Evolutionary conservation across 1,140 invertebrate genomes (phyloP).

Genomic region (Dreissena polymorpha): DNA sequence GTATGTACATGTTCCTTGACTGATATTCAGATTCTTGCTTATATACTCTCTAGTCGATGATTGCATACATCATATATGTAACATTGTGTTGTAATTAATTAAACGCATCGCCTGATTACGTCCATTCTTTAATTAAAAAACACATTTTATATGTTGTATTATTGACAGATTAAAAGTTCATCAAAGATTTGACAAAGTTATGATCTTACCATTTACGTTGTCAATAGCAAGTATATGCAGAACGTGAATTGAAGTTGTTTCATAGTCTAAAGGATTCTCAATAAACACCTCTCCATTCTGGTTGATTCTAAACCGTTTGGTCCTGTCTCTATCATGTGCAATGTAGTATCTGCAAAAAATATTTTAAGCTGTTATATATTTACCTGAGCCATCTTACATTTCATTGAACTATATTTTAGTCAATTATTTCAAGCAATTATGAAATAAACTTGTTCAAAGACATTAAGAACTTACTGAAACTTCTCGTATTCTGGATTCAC

Average conservation of each 20-base stretch:
- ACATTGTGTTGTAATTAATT: too few species aligned
- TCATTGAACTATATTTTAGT: neutral
- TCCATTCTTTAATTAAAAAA: too few species aligned
- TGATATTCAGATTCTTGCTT: too few species aligned
- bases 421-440: neutral
- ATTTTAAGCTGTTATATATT: too few species aligned
- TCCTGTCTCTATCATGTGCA: constrained; percentile 20
- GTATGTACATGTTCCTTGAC: too few species aligned
- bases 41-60: too few species aligned
- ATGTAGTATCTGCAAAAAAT: constrained; percentile 44
- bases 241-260: constrained; percentile 13
- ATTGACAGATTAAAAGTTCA: too few species aligned
- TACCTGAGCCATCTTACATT: too few species aligned
- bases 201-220: constrained; percentile 32
- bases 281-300: constrained; percentile 35
- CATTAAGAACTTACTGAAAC: constrained; percentile 19
- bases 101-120: too few species aligned
- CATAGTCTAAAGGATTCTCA: constrained; percentile 31
- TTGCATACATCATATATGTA: too few species aligned
- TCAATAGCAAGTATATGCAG: constrained; percentile 51
- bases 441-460: neutral
- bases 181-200: too few species aligned
- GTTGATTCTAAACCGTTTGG: constrained; percentile 28
- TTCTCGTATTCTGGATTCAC: constrained; percentile 15
- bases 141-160: too few species aligned